Percentiles rank a stretch among this genome's conserved stretches.
These are phyloP conservation scores for Himalopsyche anomala DNA, from an alignment of 2,888 invertebrate species.

Conservation along the genomic window DNA sequence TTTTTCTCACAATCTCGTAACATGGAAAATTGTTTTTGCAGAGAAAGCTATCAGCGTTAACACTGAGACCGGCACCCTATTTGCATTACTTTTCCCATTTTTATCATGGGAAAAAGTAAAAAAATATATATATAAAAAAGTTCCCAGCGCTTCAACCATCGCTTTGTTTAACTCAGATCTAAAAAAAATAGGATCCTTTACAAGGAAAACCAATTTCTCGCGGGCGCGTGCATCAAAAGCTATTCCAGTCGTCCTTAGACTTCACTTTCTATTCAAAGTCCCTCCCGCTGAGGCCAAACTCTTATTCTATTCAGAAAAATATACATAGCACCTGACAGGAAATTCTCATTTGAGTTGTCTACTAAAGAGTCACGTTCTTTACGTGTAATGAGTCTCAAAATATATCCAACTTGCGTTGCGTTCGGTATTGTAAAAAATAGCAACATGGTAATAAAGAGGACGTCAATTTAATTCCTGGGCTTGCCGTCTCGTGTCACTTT, in stretches of 20 bases:
- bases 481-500: too few species aligned
- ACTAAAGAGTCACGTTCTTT: not conserved
- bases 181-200: slow-evolving; percentile 39
- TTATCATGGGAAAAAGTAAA: not conserved
- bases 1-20: slow-evolving; percentile 22
- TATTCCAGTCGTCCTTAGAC: slow-evolving; percentile 37
- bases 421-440: too few species aligned
- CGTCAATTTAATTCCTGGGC: too few species aligned
- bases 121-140: slow-evolving; percentile 14
- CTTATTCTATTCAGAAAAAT: not conserved
- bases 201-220: slow-evolving; percentile 43
- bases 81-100: slow-evolving; percentile 36
- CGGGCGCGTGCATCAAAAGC: slow-evolving; percentile 38
- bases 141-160: slow-evolving; percentile 11
- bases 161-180: slow-evolving; percentile 20
- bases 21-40: slow-evolving; percentile 31
- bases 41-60: slow-evolving; percentile 39
- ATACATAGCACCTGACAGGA: not conserved
- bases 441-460: too few species aligned
- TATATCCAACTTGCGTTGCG: too few species aligned
- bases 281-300: not conserved
- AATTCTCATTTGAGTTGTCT: not conserved
- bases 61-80: slow-evolving; percentile 29
- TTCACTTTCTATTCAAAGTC: slow-evolving; percentile 35
- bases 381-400: too few species aligned